phyloP scores from a whole-genome alignment of 2,888 invertebrate species.

The Plusia festucae region DNA sequence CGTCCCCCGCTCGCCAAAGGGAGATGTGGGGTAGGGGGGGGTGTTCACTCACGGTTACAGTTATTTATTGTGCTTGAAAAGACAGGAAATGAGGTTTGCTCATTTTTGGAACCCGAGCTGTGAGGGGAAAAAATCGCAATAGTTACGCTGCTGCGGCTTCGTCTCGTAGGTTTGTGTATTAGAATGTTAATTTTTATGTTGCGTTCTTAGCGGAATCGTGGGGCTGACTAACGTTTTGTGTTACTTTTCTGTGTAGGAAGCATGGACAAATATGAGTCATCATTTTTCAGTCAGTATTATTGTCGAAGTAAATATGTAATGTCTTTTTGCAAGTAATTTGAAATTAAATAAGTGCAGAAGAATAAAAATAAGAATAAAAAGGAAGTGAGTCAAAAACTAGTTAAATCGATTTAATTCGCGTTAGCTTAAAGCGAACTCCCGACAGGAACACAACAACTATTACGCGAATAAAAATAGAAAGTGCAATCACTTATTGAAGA shows the following conservation, averaged over 20 bases:
- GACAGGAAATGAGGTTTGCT: conserved; percentile 5
- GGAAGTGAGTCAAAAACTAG: too few relatives aligned
- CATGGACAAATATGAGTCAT: neutral
- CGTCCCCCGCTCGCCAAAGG: neutral
- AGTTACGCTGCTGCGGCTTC: conserved; percentile 3
- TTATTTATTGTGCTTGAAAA: conserved; percentile 5
- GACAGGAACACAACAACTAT: neutral
- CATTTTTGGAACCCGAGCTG: neutral
- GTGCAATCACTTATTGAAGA: conserved; percentile 36
- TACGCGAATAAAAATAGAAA: conserved; percentile 14
- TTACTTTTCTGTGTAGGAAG: neutral
- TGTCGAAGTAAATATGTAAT: too few relatives aligned
- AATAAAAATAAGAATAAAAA: neutral
- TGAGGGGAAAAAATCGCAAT: neutral
- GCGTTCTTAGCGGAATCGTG: neutral
- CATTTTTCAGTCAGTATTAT: too few relatives aligned
- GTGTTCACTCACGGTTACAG: neutral
- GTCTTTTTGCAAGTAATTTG: neutral
- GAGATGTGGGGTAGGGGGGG: neutral
- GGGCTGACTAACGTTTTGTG: neutral
- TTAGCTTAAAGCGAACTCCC: neutral
- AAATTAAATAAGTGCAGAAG: neutral
- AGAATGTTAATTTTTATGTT: neutral
- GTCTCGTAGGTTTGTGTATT: neutral
- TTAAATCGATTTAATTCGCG: neutral